phyloP scores from a whole-genome alignment of 2,113 vertebrate species.

The Pollimyrus isidori region DNA sequence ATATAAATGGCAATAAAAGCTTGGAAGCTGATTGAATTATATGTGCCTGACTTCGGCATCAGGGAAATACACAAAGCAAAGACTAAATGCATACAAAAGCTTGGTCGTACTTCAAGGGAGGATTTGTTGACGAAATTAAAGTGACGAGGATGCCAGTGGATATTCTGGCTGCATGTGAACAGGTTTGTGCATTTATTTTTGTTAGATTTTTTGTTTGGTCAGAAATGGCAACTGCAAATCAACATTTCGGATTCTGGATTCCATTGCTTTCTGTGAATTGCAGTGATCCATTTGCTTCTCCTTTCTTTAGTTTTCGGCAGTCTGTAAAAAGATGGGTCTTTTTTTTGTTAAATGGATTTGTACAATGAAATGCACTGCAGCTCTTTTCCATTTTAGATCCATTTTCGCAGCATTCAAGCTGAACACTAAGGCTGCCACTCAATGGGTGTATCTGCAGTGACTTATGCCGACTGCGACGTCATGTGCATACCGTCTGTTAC shows the following conservation, averaged over 20 bases:
- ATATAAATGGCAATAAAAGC: neutral
- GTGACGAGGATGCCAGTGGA: neutral
- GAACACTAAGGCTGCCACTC: neutral
- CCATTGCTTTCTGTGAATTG: neutral
- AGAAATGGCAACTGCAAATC: neutral
- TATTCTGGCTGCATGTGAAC: neutral
- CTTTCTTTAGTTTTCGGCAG: neutral
- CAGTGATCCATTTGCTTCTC: neutral
- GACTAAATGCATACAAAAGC: neutral
- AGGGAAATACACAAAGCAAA: neutral
- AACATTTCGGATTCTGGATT: neutral
- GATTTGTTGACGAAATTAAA: neutral
- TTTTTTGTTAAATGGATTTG: neutral
- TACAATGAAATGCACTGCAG: neutral
- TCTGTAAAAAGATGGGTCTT: neutral
- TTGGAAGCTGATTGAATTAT: neutral
- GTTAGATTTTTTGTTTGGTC: neutral
- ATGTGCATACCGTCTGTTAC: neutral
- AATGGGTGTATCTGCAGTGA: neutral
- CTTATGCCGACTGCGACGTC: neutral
- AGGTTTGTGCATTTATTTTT: neutral
- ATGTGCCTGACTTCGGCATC: neutral
- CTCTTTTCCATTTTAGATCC: neutral
- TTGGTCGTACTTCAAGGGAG: neutral
- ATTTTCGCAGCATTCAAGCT: neutral